phyloP scores from a whole-genome alignment of 2,113 vertebrate species.

The Artemisiospiza belli region DNA sequence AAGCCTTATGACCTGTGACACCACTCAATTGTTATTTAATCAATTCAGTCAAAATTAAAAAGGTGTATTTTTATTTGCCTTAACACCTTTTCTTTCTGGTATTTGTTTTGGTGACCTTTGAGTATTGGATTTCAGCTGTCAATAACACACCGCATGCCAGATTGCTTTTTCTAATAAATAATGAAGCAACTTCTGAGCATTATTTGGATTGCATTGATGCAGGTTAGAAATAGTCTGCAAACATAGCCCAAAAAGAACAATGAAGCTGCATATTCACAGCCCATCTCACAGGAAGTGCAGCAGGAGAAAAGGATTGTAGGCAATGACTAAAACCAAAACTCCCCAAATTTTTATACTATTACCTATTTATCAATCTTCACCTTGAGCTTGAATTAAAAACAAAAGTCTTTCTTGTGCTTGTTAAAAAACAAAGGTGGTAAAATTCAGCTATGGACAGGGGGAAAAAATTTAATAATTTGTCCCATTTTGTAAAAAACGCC shows the following conservation, averaged over 20 bases:
- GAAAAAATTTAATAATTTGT: background rate
- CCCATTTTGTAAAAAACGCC: background rate
- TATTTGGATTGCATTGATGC: slow-evolving; percentile 2
- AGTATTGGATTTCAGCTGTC: slow-evolving; percentile 72
- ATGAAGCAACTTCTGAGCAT: slow-evolving; percentile 63
- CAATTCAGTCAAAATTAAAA: slow-evolving; percentile 80
- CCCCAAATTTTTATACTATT: background rate
- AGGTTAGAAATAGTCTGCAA: slow-evolving; percentile 22
- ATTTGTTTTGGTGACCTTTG: slow-evolving; percentile 75
- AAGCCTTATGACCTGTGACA: slow-evolving; percentile 76
- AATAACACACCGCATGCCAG: slow-evolving; percentile 52
- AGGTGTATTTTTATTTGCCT: slow-evolving; percentile 78
- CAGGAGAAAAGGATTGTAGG: background rate
- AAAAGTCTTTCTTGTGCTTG: background rate
- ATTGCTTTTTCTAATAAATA: slow-evolving; percentile 77
- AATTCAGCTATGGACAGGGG: background rate
- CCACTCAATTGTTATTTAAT: slow-evolving; percentile 79
- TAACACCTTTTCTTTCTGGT: slow-evolving; percentile 65
- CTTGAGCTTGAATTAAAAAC: background rate
- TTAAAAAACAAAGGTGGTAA: background rate
- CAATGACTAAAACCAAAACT: background rate
- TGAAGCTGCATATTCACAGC: background rate
- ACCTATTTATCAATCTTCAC: background rate
- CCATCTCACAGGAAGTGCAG: background rate
- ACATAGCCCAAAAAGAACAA: background rate